A percentile compares a stretch with the other conserved stretches of the same genome.
phyloP scores from a whole-genome alignment of 2,888 invertebrate genomes.

The Sarcophaga rosellei region DNA sequence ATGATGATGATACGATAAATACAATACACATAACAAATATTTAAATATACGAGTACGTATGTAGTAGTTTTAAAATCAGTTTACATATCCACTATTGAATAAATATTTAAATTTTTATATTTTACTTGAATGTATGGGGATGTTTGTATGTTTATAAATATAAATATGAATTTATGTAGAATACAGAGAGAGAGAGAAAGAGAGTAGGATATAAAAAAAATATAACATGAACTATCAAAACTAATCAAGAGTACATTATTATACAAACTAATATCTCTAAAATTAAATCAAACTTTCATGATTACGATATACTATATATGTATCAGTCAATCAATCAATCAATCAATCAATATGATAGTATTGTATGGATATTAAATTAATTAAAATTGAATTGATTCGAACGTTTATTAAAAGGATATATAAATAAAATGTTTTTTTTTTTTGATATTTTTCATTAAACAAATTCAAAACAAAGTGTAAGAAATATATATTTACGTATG shows the following conservation, averaged over 20 bases:
- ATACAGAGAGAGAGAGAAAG: background rate
- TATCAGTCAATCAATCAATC: background rate
- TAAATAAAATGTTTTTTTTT: too few species aligned
- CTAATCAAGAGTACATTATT: constrained; percentile 35
- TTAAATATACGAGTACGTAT: constrained; percentile 14
- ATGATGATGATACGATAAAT: constrained; percentile 13
- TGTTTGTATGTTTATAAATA: constrained; percentile 12
- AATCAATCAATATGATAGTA: too few species aligned
- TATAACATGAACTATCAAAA: constrained; percentile 43
- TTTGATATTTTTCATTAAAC: background rate
- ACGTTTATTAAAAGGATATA: too few species aligned
- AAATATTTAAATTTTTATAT: constrained; percentile 11
- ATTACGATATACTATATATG: constrained; percentile 43
- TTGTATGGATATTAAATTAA: too few species aligned
- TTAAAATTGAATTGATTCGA: too few species aligned
- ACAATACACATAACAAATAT: constrained; percentile 62
- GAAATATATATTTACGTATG: constrained; percentile 42
- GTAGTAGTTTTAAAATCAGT: background rate
- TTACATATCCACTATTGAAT: background rate
- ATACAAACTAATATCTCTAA: constrained; percentile 69
- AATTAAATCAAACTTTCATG: constrained; percentile 62
- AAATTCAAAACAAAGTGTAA: constrained; percentile 51
- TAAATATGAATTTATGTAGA: background rate
- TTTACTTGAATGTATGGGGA: background rate
- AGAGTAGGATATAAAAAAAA: background rate